These are phyloP conservation scores for Dryobates pubescens DNA, from an alignment of 2,797 vertebrate genomes.

Conservation along the genomic window DNA sequence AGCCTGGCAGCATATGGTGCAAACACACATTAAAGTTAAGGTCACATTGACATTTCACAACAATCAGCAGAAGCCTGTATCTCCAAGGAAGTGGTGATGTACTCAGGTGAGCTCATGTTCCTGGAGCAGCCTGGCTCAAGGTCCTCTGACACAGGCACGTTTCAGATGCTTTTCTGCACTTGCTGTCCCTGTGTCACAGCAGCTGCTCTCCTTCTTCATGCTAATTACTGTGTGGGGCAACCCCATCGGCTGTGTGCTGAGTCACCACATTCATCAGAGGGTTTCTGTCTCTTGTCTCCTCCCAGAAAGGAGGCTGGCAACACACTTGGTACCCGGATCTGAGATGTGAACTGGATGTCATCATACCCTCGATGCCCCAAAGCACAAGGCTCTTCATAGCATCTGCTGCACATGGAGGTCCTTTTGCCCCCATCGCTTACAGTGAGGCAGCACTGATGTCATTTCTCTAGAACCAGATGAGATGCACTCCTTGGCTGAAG, in stretches of 20 bases:
- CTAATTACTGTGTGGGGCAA: background rate
- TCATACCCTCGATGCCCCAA: background rate
- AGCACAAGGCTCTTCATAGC: background rate
- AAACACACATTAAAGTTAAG: background rate
- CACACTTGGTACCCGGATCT: background rate
- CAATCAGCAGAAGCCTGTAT: background rate
- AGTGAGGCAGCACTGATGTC: background rate
- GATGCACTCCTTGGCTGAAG: constrained; percentile 8
- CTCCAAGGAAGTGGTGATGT: background rate
- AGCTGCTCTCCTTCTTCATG: background rate
- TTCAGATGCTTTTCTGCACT: background rate
- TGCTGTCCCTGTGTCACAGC: background rate
- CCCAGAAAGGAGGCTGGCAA: background rate
- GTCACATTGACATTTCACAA: background rate
- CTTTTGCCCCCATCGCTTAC: background rate
- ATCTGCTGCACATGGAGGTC: background rate
- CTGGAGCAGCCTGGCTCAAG: background rate
- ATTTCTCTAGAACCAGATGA: constrained; percentile 1
- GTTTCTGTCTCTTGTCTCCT: background rate
- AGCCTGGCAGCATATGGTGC: background rate
- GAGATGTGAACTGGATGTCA: background rate
- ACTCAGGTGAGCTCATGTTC: background rate
- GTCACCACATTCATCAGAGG: background rate
- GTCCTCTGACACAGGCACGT: background rate
- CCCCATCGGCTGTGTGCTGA: background rate